Conservation (phyloP, 1,140 invertebrate species). For the Papilio glaucus region DNA sequence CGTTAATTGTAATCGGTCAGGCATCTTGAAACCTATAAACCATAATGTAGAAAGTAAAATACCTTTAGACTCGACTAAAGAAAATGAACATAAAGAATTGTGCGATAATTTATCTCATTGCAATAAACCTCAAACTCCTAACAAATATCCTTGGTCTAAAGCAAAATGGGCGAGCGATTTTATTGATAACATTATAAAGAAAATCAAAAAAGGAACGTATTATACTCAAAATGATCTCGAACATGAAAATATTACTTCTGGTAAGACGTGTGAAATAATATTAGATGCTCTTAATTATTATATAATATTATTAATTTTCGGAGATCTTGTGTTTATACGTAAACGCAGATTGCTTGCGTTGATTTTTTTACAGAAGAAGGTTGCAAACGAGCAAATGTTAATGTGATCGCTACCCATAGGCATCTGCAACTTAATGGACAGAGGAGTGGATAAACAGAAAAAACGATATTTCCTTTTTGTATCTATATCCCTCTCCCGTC, state of each 20-base stretch:
- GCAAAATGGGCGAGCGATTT: slow-evolving; percentile 67
- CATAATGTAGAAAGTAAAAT: slow-evolving; percentile 6
- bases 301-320: no score
- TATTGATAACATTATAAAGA: slow-evolving; percentile 70
- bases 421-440: no score
- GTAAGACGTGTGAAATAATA: slow-evolving; percentile 27
- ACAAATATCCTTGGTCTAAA: slow-evolving; percentile 53
- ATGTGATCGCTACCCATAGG: no score
- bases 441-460: no score
- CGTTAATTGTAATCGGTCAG: neutral
- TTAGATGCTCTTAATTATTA: no score
- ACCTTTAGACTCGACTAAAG: slow-evolving; percentile 7
- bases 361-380: no score
- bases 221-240: slow-evolving; percentile 43
- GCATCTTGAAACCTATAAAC: neutral
- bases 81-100: slow-evolving; percentile 26
- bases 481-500: no score
- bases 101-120: slow-evolving; percentile 23
- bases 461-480: no score
- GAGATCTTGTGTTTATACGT: no score
- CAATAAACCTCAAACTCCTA: slow-evolving; percentile 30
- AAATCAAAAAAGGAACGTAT: slow-evolving; percentile 67
- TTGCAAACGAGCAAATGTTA: no score
- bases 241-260: neutral
- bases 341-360: no score